Evolutionary conservation across 2,113 vertebrate species (phyloP).

Genomic region (Halichoerus grypus): DNA sequence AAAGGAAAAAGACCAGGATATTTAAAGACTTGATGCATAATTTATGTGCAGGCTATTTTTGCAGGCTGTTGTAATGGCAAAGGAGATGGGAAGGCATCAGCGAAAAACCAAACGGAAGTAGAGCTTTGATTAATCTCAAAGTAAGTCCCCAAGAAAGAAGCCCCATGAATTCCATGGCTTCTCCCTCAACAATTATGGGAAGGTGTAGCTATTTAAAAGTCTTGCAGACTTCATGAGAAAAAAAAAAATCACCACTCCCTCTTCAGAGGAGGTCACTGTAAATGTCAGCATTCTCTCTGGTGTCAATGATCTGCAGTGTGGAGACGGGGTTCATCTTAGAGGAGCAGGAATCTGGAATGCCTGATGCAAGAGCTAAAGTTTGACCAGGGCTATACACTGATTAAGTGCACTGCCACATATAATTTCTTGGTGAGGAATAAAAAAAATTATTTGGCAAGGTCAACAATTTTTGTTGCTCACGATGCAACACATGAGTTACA

Average conservation of each 20-base stretch:
- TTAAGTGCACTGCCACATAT: neutral
- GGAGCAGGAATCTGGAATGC: neutral
- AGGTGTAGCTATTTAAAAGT: neutral
- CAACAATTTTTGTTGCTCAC: neutral
- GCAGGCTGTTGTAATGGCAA: slow-evolving; percentile 39
- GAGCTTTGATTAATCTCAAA: slow-evolving; percentile 66
- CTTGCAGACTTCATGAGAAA: neutral
- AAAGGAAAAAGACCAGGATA: slow-evolving; percentile 47
- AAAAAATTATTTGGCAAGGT: neutral
- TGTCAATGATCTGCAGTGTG: neutral
- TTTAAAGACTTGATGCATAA: slow-evolving; percentile 79
- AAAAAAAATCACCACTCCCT: neutral
- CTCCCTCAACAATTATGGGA: neutral
- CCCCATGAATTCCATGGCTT: neutral
- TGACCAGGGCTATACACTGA: neutral
- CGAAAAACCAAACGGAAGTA: slow-evolving; percentile 45
- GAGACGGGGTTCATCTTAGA: neutral
- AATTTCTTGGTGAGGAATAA: neutral
- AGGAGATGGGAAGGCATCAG: slow-evolving; percentile 41
- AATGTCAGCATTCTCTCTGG: neutral
- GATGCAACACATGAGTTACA: neutral
- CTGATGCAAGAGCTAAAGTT: neutral
- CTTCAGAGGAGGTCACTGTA: neutral
- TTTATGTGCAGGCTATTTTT: slow-evolving; percentile 80
- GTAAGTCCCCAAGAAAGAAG: neutral